Conservation (phyloP, 2,797 vertebrate species). For the Ibycter americanus region DNA sequence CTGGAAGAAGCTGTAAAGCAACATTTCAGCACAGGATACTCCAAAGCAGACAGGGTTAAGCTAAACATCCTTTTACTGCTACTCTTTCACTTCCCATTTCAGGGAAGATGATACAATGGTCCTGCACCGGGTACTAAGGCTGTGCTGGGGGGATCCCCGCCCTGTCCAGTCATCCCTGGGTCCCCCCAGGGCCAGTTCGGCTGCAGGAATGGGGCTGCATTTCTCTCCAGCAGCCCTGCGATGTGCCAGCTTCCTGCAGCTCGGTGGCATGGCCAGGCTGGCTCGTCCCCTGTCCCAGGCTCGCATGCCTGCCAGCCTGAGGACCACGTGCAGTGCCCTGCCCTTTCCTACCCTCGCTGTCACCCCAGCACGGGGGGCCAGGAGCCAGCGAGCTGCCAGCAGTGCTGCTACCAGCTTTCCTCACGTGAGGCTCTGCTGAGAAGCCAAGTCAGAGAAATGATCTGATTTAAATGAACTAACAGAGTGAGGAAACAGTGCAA, state of each 20-base stretch:
- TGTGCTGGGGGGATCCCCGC: not conserved
- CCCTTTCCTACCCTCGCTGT: not conserved
- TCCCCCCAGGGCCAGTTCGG: too few species aligned
- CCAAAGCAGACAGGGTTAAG: slow-evolving; percentile 42
- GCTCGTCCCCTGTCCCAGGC: not conserved
- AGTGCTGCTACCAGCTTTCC: rapidly evolving
- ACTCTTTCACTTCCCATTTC: slow-evolving; percentile 35
- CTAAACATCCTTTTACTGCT: slow-evolving; percentile 24
- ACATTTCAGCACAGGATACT: slow-evolving; percentile 29
- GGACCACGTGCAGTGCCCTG: not conserved
- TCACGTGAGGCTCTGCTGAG: not conserved
- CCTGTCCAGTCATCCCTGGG: rapidly evolving
- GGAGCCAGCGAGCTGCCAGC: not conserved
- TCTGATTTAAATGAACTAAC: rapidly evolving
- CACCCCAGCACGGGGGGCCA: rapidly evolving
- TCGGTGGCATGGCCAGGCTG: rapidly evolving
- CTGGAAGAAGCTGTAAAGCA: not conserved
- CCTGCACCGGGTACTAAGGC: not conserved
- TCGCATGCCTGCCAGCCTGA: rapidly evolving
- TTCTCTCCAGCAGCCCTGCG: not conserved
- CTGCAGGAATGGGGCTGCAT: not conserved
- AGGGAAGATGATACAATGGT: not conserved
- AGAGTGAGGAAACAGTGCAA: rapidly evolving
- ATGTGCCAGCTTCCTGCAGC: not conserved
- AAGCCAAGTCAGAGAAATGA: not conserved